Evolutionary conservation across 1,140 invertebrate species (phyloP).

Genomic region (Leptoteleia sp.): DNA sequence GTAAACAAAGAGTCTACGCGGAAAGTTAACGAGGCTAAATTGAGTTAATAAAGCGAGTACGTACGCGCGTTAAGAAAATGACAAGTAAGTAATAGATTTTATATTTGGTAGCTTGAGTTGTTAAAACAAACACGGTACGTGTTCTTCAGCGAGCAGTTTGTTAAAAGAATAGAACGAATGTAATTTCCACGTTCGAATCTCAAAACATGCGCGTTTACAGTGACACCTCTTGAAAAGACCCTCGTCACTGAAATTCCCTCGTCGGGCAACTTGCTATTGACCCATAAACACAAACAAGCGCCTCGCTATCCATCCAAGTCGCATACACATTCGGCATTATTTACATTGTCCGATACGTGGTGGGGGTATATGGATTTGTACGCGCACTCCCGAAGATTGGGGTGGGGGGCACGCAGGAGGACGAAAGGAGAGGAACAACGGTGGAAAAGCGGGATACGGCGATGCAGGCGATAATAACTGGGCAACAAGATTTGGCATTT

Average conservation of each 20-base stretch:
- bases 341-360: slow-evolving; percentile 44
- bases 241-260: slow-evolving; percentile 57
- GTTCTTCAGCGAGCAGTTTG: slow-evolving; percentile 10
- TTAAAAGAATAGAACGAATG: slow-evolving; percentile 32
- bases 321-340: slow-evolving; percentile 41
- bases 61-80: no score
- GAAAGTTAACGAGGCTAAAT: neutral
- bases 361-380: slow-evolving; percentile 51
- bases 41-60: neutral
- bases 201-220: slow-evolving; percentile 39
- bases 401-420: slow-evolving; percentile 8
- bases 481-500: no score
- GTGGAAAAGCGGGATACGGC: no score
- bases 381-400: slow-evolving; percentile 8
- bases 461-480: no score
- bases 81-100: no score
- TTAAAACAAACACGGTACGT: slow-evolving; percentile 7
- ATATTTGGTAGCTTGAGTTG: slow-evolving; percentile 1
- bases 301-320: slow-evolving; percentile 45
- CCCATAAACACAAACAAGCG: slow-evolving; percentile 60
- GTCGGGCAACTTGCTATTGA: slow-evolving; percentile 56
- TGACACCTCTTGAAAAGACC: slow-evolving; percentile 61
- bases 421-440: no score
- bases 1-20: no score
- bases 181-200: slow-evolving; percentile 44